Evolutionary conservation across 2,888 invertebrate species (phyloP).

Genomic region (Ennomos quercinarius): DNA sequence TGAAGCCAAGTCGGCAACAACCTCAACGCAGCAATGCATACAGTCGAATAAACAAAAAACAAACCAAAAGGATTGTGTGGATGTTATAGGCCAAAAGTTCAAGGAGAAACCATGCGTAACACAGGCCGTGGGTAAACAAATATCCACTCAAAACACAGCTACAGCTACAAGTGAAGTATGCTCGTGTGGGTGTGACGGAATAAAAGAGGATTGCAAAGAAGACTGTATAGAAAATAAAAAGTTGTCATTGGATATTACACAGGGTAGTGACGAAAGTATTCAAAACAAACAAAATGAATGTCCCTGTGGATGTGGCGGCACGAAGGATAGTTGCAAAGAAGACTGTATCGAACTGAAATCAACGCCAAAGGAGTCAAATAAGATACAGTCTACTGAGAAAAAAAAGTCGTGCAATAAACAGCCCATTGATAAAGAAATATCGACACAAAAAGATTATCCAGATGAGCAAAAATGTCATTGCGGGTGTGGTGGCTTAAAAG

Average conservation of each 20-base stretch:
- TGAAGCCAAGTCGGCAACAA: neutral
- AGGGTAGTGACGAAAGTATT: no score
- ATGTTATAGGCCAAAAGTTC: neutral
- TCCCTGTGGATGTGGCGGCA: conserved; percentile 25
- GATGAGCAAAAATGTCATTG: conserved; percentile 17
- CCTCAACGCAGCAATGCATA: neutral
- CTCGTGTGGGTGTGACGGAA: no score
- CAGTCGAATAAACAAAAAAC: conserved; percentile 1
- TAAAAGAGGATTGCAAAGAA: no score
- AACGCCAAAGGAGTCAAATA: conserved; percentile 2
- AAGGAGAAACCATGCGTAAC: neutral
- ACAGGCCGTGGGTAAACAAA: conserved; percentile 2
- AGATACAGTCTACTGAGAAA: neutral
- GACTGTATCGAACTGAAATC: conserved; percentile 1
- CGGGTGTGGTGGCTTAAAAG: conserved; percentile 24
- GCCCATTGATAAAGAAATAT: neutral
- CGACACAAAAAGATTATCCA: neutral
- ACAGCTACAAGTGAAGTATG: no score
- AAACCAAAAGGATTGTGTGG: neutral
- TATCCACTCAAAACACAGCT: neutral
- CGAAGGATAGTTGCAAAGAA: conserved; percentile 13
- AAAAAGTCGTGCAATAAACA: neutral
- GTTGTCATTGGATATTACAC: no score
- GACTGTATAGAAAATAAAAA: no score
- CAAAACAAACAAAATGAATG: conserved; percentile 17